Conservation (phyloP, 92 coral and sea anemone genomes). For the Muricea muricata region DNA sequence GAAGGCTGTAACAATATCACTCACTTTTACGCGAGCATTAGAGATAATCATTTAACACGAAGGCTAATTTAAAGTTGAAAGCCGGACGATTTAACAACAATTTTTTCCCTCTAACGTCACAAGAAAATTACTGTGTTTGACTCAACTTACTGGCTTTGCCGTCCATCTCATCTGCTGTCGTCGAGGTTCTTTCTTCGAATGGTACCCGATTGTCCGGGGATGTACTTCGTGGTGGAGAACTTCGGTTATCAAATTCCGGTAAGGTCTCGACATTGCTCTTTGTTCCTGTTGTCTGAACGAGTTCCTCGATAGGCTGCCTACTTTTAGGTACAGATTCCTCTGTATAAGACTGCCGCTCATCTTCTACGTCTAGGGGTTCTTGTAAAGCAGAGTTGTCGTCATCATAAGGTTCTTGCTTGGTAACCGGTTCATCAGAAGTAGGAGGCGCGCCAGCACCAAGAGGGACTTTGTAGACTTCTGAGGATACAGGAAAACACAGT, state of each 20-base stretch:
- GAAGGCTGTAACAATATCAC: no score
- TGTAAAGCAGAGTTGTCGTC: neutral
- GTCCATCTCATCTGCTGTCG: conserved; percentile 29
- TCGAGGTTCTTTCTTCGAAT: neutral
- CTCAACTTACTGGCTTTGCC: conserved; percentile 22
- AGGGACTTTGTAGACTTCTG: conserved; percentile 45
- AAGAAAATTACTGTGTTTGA: no score
- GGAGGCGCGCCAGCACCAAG: conserved; percentile 45
- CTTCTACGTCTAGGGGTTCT: neutral
- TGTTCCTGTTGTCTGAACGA: neutral
- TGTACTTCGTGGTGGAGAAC: conserved; percentile 39
- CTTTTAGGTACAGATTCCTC: neutral
- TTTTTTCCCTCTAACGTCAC: no score
- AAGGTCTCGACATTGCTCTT: conserved; percentile 14
- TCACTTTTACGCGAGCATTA: no score
- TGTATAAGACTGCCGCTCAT: neutral
- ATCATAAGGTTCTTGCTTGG: conserved; percentile 7
- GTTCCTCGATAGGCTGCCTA: neutral
- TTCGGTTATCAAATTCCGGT: conserved; percentile 10
- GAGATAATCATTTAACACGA: no score
- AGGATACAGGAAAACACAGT: neutral
- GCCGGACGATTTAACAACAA: no score
- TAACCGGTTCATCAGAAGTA: neutral
- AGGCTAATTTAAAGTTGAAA: no score
- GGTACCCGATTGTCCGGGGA: conserved; percentile 36